Conservation (phyloP, 2,888 invertebrate genomes). For the Himalopsyche japonica region DNA sequence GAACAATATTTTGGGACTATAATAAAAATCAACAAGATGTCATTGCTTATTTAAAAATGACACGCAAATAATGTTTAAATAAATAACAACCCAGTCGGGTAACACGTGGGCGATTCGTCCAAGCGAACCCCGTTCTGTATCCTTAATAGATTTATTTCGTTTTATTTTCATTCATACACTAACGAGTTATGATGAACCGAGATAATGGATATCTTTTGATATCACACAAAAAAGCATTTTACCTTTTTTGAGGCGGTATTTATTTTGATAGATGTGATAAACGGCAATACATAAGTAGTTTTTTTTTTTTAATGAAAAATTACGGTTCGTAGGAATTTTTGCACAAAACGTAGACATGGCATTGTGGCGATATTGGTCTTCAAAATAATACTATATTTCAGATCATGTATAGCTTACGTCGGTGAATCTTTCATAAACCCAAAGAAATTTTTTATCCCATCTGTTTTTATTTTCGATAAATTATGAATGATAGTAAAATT, state of each 20-base stretch:
- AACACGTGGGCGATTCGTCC: neutral
- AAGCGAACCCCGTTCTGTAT: neutral
- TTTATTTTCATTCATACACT: neutral
- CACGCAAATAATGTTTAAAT: neutral
- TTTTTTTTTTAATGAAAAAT: neutral
- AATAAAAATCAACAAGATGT: neutral
- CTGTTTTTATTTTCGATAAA: too few relatives aligned
- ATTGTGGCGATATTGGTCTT: neutral
- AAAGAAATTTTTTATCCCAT: too few relatives aligned
- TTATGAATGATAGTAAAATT: too few relatives aligned
- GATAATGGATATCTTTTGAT: neutral
- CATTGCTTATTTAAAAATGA: neutral
- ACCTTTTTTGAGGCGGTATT: neutral
- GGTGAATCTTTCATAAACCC: neutral
- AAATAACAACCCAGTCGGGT: neutral
- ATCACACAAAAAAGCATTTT: neutral
- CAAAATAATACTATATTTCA: neutral
- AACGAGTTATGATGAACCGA: neutral
- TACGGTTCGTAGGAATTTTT: neutral
- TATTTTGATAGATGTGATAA: neutral
- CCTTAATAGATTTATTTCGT: neutral
- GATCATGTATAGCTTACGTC: neutral
- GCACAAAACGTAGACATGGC: neutral
- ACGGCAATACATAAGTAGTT: neutral
- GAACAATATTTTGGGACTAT: neutral